These are phyloP conservation scores for Drosophila lowei DNA, from an alignment of 1,140 invertebrate genomes.

Conservation along the genomic window DNA sequence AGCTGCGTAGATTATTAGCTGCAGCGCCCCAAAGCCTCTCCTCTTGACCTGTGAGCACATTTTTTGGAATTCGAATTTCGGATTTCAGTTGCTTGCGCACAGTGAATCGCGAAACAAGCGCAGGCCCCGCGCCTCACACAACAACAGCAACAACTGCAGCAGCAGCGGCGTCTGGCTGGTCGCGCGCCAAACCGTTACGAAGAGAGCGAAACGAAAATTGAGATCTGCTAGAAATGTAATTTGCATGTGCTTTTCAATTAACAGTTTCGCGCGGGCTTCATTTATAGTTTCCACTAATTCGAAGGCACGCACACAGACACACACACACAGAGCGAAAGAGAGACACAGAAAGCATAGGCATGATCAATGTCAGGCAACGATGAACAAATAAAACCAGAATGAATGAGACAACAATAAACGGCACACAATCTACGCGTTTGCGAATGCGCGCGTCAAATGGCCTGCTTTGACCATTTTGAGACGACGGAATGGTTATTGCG, in stretches of 20 bases:
- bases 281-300: background rate
- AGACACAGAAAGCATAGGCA: conserved; percentile 6
- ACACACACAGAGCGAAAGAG: conserved; percentile 17
- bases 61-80: conserved; percentile 33
- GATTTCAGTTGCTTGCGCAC: conserved; percentile 42
- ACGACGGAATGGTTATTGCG: conserved; percentile 5
- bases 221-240: conserved; percentile 34
- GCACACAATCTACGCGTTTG: conserved; percentile 49
- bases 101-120: too few relatives aligned
- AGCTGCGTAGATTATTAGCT: conserved; percentile 38
- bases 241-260: conserved; percentile 27
- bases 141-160: too few relatives aligned
- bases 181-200: background rate
- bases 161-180: too few relatives aligned
- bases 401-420: conserved; percentile 34
- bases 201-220: background rate
- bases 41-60: conserved; percentile 22
- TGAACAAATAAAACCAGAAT: conserved; percentile 5
- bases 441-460: conserved; percentile 39
- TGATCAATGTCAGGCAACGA: conserved; percentile 18
- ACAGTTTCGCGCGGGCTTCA: too few relatives aligned
- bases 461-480: conserved; percentile 45
- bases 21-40: conserved; percentile 11
- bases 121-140: too few relatives aligned
- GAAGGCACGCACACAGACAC: conserved; percentile 24